These are phyloP conservation scores for Dasysyrphus tricinctus DNA, from an alignment of 2,888 invertebrate species.

Conservation along the genomic window DNA sequence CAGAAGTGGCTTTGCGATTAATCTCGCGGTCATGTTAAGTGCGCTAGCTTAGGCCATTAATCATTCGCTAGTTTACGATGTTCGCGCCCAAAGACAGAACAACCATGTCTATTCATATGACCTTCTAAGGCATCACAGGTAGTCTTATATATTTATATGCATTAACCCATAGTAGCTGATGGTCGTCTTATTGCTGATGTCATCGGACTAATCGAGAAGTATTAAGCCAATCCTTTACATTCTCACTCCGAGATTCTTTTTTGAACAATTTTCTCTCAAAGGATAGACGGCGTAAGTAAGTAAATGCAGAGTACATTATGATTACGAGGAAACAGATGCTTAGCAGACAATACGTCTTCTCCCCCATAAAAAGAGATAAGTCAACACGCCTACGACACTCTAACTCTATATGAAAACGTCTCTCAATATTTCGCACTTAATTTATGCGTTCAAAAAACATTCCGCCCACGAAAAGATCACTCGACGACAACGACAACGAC, in stretches of 20 bases:
- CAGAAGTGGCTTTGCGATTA: slow-evolving; percentile 15
- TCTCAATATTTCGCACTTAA: slow-evolving; percentile 61
- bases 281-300: slow-evolving; percentile 30
- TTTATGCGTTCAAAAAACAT: slow-evolving; percentile 65
- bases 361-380: slow-evolving; percentile 33
- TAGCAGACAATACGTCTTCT: slow-evolving; percentile 43
- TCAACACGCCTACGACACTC: slow-evolving; percentile 59
- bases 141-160: background rate
- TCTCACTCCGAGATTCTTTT: slow-evolving; percentile 4
- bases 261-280: slow-evolving; percentile 19
- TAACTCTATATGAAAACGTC: slow-evolving; percentile 37
- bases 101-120: slow-evolving; percentile 45
- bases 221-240: slow-evolving; percentile 15
- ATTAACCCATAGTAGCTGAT: background rate
- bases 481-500: background rate
- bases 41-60: slow-evolving; percentile 53
- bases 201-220: slow-evolving; percentile 30
- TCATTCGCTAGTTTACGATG: slow-evolving; percentile 50
- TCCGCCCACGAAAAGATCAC: slow-evolving; percentile 56
- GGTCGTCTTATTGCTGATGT: slow-evolving; percentile 19
- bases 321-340: slow-evolving; percentile 53
- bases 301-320: slow-evolving; percentile 28
- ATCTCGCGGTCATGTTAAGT: slow-evolving; percentile 52
- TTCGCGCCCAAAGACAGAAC: slow-evolving; percentile 30
- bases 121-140: slow-evolving; percentile 60